Conservation (phyloP, 1,140 invertebrate species). For the Daktulosphaira vitifoliae region DNA sequence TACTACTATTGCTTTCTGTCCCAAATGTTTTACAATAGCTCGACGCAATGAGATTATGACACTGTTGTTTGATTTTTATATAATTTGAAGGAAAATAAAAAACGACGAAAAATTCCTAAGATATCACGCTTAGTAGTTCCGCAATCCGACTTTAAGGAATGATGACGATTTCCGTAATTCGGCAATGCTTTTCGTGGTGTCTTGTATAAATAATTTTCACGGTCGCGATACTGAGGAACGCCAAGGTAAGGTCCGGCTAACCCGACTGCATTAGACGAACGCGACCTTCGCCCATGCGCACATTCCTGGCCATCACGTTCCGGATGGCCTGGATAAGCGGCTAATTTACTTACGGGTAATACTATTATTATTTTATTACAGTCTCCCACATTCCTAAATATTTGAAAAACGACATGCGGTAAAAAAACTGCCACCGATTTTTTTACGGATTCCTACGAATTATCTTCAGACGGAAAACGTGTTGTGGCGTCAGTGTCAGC, state of each 20-base stretch:
- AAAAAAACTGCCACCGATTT: not conserved
- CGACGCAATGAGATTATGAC: no score
- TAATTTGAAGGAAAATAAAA: no score
- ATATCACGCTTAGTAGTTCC: constrained; percentile 12
- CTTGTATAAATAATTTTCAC: constrained; percentile 15
- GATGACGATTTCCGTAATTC: constrained; percentile 1
- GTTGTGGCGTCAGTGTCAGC: not conserved
- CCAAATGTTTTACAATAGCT: no score
- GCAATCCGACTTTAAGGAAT: constrained; percentile 3
- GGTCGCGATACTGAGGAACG: constrained; percentile 26
- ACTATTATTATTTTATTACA: constrained; percentile 12
- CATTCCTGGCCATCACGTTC: constrained; percentile 30
- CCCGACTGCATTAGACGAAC: no score
- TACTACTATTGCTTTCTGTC: no score
- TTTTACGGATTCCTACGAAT: constrained; percentile 30
- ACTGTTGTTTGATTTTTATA: no score
- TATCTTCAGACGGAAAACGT: not conserved
- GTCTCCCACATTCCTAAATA: constrained; percentile 30
- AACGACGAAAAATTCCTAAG: not conserved
- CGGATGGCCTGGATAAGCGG: constrained; percentile 28
- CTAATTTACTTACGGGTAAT: constrained; percentile 15
- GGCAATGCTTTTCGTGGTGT: not conserved
- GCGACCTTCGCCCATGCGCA: constrained; percentile 10
- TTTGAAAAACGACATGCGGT: not conserved
- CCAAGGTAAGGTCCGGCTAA: constrained; percentile 7